Evolutionary conservation across 2,888 invertebrate genomes (phyloP).

Genomic region (Cantharis rufa): DNA sequence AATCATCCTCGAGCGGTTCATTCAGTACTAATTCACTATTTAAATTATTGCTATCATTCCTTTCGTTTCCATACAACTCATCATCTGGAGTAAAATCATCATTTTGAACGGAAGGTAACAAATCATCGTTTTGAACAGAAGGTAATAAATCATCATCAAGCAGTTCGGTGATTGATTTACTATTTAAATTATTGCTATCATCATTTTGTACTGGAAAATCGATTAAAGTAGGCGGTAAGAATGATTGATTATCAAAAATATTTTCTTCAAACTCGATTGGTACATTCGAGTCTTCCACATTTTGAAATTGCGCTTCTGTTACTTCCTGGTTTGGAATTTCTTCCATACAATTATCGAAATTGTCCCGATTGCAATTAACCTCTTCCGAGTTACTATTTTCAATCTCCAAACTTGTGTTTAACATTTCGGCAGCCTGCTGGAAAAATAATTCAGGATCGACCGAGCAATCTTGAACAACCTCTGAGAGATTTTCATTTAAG

Average conservation of each 20-base stretch:
- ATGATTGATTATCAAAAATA: background rate
- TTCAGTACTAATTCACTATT: too few species aligned
- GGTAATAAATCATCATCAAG: background rate
- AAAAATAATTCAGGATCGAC: slow-evolving; percentile 35
- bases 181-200: background rate
- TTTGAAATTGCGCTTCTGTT: background rate
- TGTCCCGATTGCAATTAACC: background rate
- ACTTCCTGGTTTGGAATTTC: background rate
- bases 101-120: background rate
- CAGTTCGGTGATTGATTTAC: background rate
- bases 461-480: slow-evolving; percentile 5
- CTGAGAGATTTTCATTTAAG: slow-evolving; percentile 38
- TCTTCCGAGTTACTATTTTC: background rate
- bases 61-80: background rate
- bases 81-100: background rate
- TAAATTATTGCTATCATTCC: background rate
- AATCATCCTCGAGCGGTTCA: too few species aligned
- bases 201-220: background rate
- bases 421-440: slow-evolving; percentile 34
- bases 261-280: background rate
- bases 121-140: background rate
- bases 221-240: background rate
- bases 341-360: background rate
- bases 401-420: slow-evolving; percentile 12
- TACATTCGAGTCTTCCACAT: background rate